phyloP scores from a whole-genome alignment of 2,888 invertebrate genomes.

The Chloroclystis v-ata region DNA sequence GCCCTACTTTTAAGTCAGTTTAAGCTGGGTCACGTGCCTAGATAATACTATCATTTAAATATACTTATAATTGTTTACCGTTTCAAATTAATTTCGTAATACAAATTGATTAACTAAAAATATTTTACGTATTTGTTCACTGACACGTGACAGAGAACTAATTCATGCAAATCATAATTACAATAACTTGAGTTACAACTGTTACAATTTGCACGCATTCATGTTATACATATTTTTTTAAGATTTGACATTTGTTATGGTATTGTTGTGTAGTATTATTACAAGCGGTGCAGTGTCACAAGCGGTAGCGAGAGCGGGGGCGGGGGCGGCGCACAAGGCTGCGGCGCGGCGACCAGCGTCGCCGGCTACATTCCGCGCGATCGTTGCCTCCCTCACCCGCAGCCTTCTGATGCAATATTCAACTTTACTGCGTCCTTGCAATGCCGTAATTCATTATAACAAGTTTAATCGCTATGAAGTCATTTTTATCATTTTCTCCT shows the following conservation, averaged over 20 bases:
- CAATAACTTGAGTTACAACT: too few species aligned
- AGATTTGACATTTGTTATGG: too few species aligned
- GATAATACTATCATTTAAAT: too few species aligned
- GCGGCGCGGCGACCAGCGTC: constrained; percentile 24
- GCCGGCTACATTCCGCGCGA: constrained; percentile 68
- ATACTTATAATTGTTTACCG: too few species aligned
- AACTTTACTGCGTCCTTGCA: constrained; percentile 78
- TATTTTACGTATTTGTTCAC: too few species aligned
- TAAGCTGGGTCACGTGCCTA: not conserved
- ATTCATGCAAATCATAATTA: too few species aligned
- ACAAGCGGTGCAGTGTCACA: not conserved
- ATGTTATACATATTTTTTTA: too few species aligned
- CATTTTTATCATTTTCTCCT: constrained; percentile 67
- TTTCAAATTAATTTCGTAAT: too few species aligned
- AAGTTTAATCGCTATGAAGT: constrained; percentile 63
- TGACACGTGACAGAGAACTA: too few species aligned
- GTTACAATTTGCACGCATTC: too few species aligned
- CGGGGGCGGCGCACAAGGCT: constrained; percentile 20
- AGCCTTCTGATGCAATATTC: constrained; percentile 76
- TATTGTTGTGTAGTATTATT: too few species aligned
- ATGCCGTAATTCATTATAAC: constrained; percentile 77
- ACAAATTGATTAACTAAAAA: too few species aligned
- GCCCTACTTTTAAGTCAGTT: not conserved
- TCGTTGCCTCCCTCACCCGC: constrained; percentile 68
- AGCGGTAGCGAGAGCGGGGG: constrained; percentile 22